Base-by-base conservation (phyloP, 64 coral and sea anemone species). In the Pachyseris speciosa region DNA sequence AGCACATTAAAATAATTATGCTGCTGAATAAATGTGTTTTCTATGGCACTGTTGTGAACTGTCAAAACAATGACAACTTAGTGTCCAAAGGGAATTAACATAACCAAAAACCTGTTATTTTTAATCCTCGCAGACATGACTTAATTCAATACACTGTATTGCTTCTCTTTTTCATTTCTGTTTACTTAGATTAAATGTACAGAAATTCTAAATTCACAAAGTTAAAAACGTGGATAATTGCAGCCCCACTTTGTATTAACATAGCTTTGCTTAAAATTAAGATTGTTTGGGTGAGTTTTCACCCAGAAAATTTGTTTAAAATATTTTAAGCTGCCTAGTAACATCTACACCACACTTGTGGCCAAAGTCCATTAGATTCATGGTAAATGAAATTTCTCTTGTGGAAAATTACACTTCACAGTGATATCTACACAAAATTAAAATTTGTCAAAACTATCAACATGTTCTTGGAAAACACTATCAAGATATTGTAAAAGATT, bases 141-240 rank as follows among this genome's bases (percentile, higher is more conserved):
- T 1, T 59, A 59, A 59, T 48, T 49, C 43, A 55, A 32, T 51
- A 52, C 72, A 75, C 45, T 15, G 28, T 19, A 36, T 34, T 32
- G 10, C 11, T 11, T 31, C 13, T 11, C 25, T 30, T 75, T 9
- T 24, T 19, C 9, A 72, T 61, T 25, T 39, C 7, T 72, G 37
- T 25, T 72, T 72, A 22, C 36, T 43, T 44, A 47, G 27, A 77
- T 38, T 71, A 39, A 68, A 68, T 64, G 65, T 29, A 75, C 72
- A 29, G n/a, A 30, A 43, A 25, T 4, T 33, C 20, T 28, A 64
- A 64, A 64, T 64, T 64, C 10, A 41, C 2, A 41, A 20, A 42
- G 69, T 24, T 24, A 20, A 2, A 75, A 75, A 28, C 66, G 16
- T 17, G 4, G 10, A 69, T 5, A 37, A 36, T 16, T 27, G 5